Conservation (phyloP, 92 coral and sea anemone species). For the Epizoanthus ramosus region DNA sequence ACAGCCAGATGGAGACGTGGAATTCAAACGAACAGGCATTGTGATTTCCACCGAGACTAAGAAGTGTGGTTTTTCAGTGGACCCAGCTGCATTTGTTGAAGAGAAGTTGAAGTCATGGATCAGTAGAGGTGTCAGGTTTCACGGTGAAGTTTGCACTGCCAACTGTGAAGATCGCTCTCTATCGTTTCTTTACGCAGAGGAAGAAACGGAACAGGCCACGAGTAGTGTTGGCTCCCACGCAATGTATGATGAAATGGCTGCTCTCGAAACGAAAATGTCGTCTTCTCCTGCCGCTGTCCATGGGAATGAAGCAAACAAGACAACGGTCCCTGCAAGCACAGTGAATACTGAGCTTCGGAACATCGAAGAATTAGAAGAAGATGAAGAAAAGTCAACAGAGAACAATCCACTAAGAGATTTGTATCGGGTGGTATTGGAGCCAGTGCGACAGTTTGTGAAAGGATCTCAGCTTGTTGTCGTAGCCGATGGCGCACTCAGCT, state of each 20-base stretch:
- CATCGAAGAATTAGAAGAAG: neutral
- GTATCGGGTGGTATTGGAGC: neutral
- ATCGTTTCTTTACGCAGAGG: neutral
- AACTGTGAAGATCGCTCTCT: constrained; percentile 42
- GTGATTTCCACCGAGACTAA: neutral
- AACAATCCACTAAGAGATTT: neutral
- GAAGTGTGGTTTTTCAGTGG: too few relatives aligned
- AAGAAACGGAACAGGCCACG: neutral
- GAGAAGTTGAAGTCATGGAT: neutral
- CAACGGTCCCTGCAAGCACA: too few relatives aligned
- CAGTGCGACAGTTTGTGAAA: constrained; percentile 1
- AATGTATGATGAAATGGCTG: too few relatives aligned
- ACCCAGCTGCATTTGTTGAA: too few relatives aligned
- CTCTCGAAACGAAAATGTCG: too few relatives aligned
- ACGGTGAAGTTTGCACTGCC: neutral
- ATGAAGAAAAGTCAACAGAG: neutral
- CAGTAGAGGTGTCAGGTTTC: neutral
- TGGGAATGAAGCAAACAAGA: too few relatives aligned
- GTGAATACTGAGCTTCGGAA: neutral
- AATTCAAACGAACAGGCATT: neutral
- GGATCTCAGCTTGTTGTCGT: constrained; percentile 31
- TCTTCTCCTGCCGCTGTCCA: too few relatives aligned
- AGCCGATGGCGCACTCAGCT: constrained; percentile 17
- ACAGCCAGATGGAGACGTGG: neutral
- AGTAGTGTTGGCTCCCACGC: neutral